Percentiles rank a stretch among this genome's conserved stretches.
Conservation (phyloP, 2,888 invertebrate genomes). For the Volucella inflata region DNA sequence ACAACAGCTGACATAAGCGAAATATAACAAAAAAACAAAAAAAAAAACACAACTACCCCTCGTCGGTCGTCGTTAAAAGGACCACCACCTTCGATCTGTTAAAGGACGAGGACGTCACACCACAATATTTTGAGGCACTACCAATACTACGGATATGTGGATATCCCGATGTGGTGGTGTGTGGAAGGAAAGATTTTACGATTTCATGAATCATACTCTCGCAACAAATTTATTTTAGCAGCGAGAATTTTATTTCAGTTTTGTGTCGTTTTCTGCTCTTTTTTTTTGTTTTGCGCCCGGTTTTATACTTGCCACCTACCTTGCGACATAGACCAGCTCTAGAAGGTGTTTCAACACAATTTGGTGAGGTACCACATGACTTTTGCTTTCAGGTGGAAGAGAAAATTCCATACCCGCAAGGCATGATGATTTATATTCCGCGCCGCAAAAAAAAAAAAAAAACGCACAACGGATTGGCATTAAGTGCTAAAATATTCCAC, state of each 20-base stretch:
- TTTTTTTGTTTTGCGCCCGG: neutral
- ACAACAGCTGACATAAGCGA: neutral
- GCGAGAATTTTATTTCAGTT: conserved; percentile 16
- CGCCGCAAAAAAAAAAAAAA: conserved; percentile 13
- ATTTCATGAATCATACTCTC: conserved; percentile 58
- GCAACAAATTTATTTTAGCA: conserved; percentile 28
- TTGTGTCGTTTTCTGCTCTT: neutral
- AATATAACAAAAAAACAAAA: conserved; percentile 11
- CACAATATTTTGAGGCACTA: conserved; percentile 28
- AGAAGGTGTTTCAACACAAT: neutral
- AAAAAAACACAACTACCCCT: conserved; percentile 12
- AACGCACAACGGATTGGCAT: conserved; percentile 53
- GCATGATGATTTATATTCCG: conserved; percentile 59
- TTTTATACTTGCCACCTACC: conserved; percentile 13
- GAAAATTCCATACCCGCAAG: conserved; percentile 12
- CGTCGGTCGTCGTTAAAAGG: neutral
- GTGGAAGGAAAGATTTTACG: conserved; percentile 54
- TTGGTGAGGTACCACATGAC: conserved; percentile 1
- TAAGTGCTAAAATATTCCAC: conserved; percentile 43
- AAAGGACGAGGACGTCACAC: conserved; percentile 19
- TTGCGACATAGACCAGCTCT: neutral
- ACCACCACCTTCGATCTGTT: neutral
- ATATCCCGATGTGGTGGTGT: neutral
- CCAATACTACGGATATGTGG: neutral
- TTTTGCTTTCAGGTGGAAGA: conserved; percentile 42